Evolutionary conservation across 2,113 vertebrate species (phyloP).

Genomic region (Nycticryphes semicollaris): DNA sequence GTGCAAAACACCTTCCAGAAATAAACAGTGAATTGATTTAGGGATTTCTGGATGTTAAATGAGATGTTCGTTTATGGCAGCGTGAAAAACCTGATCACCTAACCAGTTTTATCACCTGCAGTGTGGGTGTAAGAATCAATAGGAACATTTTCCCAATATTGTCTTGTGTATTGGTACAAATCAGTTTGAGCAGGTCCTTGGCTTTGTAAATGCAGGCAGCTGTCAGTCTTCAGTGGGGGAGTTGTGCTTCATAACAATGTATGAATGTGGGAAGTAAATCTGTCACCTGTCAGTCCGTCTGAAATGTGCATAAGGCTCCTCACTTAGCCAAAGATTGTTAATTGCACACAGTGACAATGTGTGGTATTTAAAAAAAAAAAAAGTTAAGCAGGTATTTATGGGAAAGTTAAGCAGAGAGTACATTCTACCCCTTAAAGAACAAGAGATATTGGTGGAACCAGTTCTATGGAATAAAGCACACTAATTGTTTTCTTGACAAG

Average conservation of each 20-base stretch:
- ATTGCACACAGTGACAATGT: background rate
- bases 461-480: background rate
- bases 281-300: conserved; percentile 54
- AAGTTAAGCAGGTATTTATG: conserved; percentile 7
- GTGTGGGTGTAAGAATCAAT: background rate
- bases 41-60: background rate
- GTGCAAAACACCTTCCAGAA: background rate
- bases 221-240: conserved; percentile 32
- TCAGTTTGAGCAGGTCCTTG: background rate
- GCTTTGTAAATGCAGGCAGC: conserved; percentile 24
- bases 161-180: conserved; percentile 7
- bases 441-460: background rate
- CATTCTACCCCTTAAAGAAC: background rate
- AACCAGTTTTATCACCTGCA: background rate
- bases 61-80: background rate
- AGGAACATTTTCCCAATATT: background rate
- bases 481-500: conserved; percentile 50
- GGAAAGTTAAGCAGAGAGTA: background rate
- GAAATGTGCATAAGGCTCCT: background rate
- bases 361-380: conserved; percentile 11
- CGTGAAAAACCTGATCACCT: background rate
- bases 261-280: conserved; percentile 41
- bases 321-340: background rate
- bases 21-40: background rate
- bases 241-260: conserved; percentile 27